Evolutionary conservation across 1,140 invertebrate genomes (phyloP).

Genomic region (Ostrea denselamellosa): DNA sequence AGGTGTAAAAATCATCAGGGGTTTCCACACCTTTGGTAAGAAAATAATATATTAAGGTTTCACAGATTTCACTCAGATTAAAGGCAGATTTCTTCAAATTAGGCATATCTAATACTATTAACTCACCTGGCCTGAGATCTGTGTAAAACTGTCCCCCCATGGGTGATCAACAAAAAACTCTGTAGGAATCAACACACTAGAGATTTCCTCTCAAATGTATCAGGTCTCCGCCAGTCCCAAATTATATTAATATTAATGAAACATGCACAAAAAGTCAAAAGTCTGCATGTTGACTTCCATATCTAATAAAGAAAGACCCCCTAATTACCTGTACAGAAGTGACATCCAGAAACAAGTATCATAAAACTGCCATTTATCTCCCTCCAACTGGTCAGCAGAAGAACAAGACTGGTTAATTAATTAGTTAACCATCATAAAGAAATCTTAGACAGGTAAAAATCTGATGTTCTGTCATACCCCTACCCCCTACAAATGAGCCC

Average conservation of each 20-base stretch:
- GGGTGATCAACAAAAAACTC: background rate
- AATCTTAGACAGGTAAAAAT: background rate
- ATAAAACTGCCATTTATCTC: constrained; percentile 13
- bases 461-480: background rate
- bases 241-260: background rate
- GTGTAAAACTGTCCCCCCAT: background rate
- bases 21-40: background rate
- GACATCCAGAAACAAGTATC: constrained; percentile 13
- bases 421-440: background rate
- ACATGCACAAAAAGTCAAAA: constrained; percentile 1
- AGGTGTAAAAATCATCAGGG: constrained; percentile 1
- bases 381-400: background rate
- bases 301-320: background rate
- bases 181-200: background rate
- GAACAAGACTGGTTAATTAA: constrained; percentile 26
- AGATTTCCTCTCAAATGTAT: background rate
- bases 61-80: background rate
- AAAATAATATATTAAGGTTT: background rate
- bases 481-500: background rate
- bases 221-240: background rate
- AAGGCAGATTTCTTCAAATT: constrained; percentile 18
- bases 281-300: constrained; percentile 22
- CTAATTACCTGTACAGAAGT: constrained; percentile 19
- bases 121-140: background rate
- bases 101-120: constrained; percentile 21